A percentile compares a stretch with the other conserved stretches of the same genome.
Evolutionary conservation across 64 coral and sea anemone species (phyloP).

Genomic region (Montipora sp.): DNA sequence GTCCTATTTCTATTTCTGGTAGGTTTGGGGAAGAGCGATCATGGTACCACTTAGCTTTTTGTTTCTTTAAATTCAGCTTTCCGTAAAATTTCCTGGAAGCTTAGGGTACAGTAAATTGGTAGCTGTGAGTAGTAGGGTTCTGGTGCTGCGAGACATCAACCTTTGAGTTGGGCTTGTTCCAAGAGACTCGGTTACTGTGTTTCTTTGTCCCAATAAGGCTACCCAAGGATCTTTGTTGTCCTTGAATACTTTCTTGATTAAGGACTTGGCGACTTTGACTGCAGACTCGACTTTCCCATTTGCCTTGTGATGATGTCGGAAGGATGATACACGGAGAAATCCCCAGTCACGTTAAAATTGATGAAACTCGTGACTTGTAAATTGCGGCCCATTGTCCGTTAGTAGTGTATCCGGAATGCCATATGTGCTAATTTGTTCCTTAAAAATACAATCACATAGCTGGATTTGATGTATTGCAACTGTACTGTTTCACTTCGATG

Average conservation of each 20-base stretch:
- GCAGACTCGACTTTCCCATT: background rate
- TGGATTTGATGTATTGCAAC: background rate
- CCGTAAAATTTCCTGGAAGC: background rate
- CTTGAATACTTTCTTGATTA: background rate
- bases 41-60: background rate
- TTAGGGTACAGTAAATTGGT: conserved; percentile 7
- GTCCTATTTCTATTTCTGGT: conserved; percentile 69
- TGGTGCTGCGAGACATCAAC: conserved; percentile 11
- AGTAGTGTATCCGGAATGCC: conserved; percentile 33
- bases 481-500: conserved; percentile 3
- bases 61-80: background rate
- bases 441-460: conserved; percentile 2
- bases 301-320: background rate
- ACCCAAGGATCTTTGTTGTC: conserved; percentile 20
- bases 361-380: conserved; percentile 23
- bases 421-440: conserved; percentile 31
- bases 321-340: conserved; percentile 15
- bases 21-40: conserved; percentile 9
- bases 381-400: conserved; percentile 21
- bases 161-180: background rate
- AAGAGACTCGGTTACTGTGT: background rate
- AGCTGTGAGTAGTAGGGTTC: background rate
- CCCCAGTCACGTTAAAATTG: conserved; percentile 18
- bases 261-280: background rate
- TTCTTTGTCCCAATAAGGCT: conserved; percentile 12